Conservation (phyloP, 2,888 invertebrate genomes). For the Icerya purchasi region DNA sequence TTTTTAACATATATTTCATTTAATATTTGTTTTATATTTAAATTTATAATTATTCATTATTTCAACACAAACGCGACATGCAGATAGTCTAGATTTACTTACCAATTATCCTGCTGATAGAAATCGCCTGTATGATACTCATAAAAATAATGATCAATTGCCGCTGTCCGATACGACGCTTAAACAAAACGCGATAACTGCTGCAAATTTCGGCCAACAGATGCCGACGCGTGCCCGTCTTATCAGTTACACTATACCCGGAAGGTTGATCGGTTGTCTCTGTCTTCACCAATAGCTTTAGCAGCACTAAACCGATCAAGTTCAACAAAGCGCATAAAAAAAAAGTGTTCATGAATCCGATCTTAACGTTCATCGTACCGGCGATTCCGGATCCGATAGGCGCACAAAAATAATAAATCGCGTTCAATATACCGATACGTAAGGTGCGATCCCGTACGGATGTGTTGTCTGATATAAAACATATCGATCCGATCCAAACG, state of each 20-base stretch:
- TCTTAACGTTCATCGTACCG: conserved; percentile 7
- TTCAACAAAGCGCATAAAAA: background rate
- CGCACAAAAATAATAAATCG: conserved; percentile 6
- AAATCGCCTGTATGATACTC: background rate
- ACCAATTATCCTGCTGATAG: background rate
- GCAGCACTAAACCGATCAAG: background rate
- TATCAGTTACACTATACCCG: too few species aligned
- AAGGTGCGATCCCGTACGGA: conserved; percentile 15
- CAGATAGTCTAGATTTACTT: too few species aligned
- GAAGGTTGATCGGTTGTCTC: too few species aligned
- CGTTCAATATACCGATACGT: conserved; percentile 17
- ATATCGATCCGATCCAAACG: conserved; percentile 17
- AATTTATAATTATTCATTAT: too few species aligned
- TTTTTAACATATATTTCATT: too few species aligned
- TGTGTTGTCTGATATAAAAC: conserved; percentile 18
- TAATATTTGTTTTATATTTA: too few species aligned
- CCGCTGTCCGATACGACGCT: background rate
- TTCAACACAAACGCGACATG: too few species aligned
- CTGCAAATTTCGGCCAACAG: background rate
- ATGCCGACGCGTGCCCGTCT: background rate
- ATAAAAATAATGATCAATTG: background rate
- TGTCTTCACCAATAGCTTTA: too few species aligned
- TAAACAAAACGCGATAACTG: background rate
- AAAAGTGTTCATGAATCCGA: conserved; percentile 9
- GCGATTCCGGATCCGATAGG: conserved; percentile 12